Percentiles rank a stretch among this genome's conserved stretches.
Conservation (phyloP, 2,113 vertebrate species). For the Hyaena hyaena region DNA sequence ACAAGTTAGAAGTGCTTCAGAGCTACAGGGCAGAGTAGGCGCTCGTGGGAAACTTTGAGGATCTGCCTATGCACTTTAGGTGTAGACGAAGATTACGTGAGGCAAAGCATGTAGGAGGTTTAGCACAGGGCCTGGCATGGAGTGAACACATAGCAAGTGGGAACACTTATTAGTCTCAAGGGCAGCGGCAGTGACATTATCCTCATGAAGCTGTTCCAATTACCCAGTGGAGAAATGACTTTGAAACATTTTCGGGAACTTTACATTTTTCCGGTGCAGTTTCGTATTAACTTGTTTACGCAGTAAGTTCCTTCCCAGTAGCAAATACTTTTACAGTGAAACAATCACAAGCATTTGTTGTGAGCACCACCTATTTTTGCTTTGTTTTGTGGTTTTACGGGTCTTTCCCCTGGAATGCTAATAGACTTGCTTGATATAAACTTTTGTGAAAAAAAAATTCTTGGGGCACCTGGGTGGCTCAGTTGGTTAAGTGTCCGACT, state of each 20-base stretch:
- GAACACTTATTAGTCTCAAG: too few relatives aligned
- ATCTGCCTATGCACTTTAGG: neutral
- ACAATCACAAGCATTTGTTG: neutral
- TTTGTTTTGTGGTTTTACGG: slow-evolving; percentile 24
- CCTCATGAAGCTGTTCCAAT: neutral
- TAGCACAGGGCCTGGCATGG: rapidly evolving
- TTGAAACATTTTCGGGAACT: neutral
- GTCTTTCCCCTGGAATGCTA: slow-evolving; percentile 12
- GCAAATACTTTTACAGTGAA: neutral
- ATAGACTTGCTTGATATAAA: slow-evolving; percentile 36
- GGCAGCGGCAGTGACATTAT: neutral
- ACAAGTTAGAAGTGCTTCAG: neutral
- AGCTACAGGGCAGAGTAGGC: neutral
- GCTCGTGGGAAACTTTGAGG: neutral
- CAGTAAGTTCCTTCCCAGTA: neutral
- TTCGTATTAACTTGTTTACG: neutral
- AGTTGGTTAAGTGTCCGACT: too few relatives aligned
- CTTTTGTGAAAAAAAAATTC: neutral
- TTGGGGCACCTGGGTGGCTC: too few relatives aligned
- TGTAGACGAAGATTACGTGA: neutral
- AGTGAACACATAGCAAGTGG: rapidly evolving
- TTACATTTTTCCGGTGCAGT: neutral
- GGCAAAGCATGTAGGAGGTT: neutral
- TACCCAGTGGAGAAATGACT: neutral
- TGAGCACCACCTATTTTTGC: neutral